Base-by-base conservation (phyloP, 1,140 invertebrate species). In the Nasonia longicornis region DNA sequence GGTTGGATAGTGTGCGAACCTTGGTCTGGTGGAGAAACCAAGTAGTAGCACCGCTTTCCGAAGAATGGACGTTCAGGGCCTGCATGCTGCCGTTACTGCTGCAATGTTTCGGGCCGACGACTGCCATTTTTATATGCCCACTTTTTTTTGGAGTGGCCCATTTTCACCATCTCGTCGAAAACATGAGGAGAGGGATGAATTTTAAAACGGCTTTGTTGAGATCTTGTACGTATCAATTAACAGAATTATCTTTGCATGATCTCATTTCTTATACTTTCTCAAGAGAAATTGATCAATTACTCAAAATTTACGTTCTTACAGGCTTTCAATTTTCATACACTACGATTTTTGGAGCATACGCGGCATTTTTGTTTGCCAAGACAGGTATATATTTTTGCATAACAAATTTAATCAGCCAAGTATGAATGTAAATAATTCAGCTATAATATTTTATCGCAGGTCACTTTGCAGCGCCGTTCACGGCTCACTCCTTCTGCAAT, bases 121-220 rank as follows among this genome's bases (percentile, higher is more conserved):
- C 92, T 77, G 94, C 96, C 10, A 93, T 98, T 69, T 95, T 98
- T 83, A 92, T 97, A 81, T 96, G 95, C 86, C 97, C 97, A 2
- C 88, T 98, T 10, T 97, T 98, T 88, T 99, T 99, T 92, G 97
- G 97, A 72, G 93, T 97, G 76, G 97, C 97, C 76, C 97, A 98
- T 92, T 95, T 98, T 86, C 97, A 99, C 93, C 97, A 98, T 86
- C 93, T 98, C 85, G 92, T 95, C 83, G 97, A 98, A 87, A 93
- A 94, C 86, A 91, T 96, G 12, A 94, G 93, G 84, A 91, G 91
- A 85, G 95, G 95, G 66, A 92, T 94, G 87, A 89, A 93, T 76
- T 91, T 95, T 35, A 93, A 93, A 85, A 92, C 92, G 20, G 95
- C 95, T 3, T 83, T 96, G 29, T 87, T 95, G 82, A 90, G 95